Percentiles rank a stretch among this genome's conserved stretches.
Evolutionary conservation across 2,797 vertebrate species (phyloP).

Genomic region (Falco naumanni): DNA sequence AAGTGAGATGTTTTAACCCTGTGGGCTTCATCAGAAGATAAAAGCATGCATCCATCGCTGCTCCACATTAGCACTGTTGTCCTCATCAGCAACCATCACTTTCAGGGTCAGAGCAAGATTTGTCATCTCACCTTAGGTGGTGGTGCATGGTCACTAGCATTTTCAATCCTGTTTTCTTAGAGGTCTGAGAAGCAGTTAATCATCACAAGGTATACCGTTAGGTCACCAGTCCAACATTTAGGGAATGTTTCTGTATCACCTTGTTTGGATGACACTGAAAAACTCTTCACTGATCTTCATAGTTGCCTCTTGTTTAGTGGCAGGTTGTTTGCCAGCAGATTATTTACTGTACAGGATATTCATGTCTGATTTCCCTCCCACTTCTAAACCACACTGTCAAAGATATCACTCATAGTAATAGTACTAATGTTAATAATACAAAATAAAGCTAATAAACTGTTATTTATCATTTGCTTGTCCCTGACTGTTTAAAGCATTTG

Average conservation of each 20-base stretch:
- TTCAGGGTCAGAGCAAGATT: conserved; percentile 53
- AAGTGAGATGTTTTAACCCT: conserved; percentile 47
- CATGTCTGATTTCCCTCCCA: not conserved
- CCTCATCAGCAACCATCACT: conserved; percentile 61
- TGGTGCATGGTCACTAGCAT: conserved; percentile 2
- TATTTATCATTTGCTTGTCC: not conserved
- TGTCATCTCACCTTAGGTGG: conserved; percentile 54
- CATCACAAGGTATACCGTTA: conserved; percentile 31
- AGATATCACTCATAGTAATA: not conserved
- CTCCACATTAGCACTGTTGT: conserved; percentile 51
- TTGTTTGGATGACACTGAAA: conserved; percentile 37
- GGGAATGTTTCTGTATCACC: conserved; percentile 41
- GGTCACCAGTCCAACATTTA: conserved; percentile 7
- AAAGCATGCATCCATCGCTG: conserved; percentile 49
- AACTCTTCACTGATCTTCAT: conserved; percentile 35
- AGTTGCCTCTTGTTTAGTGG: not conserved
- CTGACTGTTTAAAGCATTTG: not conserved
- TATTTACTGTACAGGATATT: conserved; percentile 29
- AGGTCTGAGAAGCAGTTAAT: conserved; percentile 36
- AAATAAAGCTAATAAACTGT: not conserved
- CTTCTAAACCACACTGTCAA: not conserved
- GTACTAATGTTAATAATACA: not conserved
- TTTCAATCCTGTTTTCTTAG: conserved; percentile 43
- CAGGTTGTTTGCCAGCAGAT: not conserved
- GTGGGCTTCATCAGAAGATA: conserved; percentile 3